A percentile compares a stretch with the other conserved stretches of the same genome.
phyloP scores from a whole-genome alignment of 1,140 invertebrate genomes.

The Glossosoma conforme region DNA sequence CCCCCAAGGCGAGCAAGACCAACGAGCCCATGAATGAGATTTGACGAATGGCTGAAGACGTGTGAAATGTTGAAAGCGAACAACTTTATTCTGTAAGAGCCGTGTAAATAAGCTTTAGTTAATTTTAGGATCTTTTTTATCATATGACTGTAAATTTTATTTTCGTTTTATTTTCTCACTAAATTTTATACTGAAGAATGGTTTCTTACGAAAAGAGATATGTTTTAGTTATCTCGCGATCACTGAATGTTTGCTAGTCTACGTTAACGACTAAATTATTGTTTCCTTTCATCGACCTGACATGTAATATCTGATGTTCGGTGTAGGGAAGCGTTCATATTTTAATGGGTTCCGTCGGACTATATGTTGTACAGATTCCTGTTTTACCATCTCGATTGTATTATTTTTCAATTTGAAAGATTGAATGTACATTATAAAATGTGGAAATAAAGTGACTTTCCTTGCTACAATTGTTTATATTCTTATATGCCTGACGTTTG shows the following conservation, averaged over 20 bases:
- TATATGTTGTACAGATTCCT: too few species aligned
- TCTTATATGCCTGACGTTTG: constrained; percentile 52
- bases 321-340: too few species aligned
- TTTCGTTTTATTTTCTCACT: not conserved
- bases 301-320: too few species aligned
- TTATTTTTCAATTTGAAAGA: too few species aligned
- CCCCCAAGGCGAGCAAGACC: constrained; percentile 27
- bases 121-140: constrained; percentile 25
- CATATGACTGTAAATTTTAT: constrained; percentile 16
- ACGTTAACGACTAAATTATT: too few species aligned
- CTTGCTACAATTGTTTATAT: constrained; percentile 39
- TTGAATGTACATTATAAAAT: constrained; percentile 22
- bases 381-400: too few species aligned
- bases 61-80: constrained; percentile 16
- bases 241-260: constrained; percentile 7
- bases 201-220: constrained; percentile 22
- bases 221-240: constrained; percentile 25
- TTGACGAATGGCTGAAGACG: constrained; percentile 9
- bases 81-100: constrained; percentile 20
- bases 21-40: constrained; percentile 29
- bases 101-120: constrained; percentile 29
- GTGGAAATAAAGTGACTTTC: constrained; percentile 33
- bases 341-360: too few species aligned
- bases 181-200: constrained; percentile 3
- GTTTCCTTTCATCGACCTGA: too few species aligned